Evolutionary conservation across 2,888 invertebrate species (phyloP).

Genomic region (Hecatera dysodea): DNA sequence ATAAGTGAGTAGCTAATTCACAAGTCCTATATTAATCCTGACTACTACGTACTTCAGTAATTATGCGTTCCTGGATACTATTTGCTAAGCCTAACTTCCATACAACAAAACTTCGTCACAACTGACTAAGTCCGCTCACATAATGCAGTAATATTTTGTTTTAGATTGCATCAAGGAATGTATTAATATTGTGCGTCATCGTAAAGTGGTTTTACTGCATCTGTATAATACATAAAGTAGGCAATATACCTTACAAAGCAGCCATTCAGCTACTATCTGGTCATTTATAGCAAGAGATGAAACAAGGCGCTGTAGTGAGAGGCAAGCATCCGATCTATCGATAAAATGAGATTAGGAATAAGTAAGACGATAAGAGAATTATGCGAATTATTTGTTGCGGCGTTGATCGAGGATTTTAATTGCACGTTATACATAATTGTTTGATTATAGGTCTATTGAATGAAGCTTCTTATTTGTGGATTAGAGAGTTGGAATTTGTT

Average conservation of each 20-base stretch:
- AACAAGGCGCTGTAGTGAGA: constrained; percentile 82
- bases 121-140: constrained; percentile 28
- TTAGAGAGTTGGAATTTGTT: neutral
- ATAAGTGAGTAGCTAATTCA: neutral
- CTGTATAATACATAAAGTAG: constrained; percentile 87
- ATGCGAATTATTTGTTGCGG: constrained; percentile 40
- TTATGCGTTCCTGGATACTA: neutral
- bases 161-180: constrained; percentile 57
- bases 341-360: constrained; percentile 66
- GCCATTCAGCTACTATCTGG: constrained; percentile 88
- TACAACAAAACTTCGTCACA: constrained; percentile 7
- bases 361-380: constrained; percentile 33
- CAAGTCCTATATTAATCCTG: no score
- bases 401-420: constrained; percentile 20
- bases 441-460: neutral
- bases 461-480: neutral
- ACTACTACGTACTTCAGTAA: no score
- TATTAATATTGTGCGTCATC: constrained; percentile 72
- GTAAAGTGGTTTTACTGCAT: constrained; percentile 81
- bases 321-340: constrained; percentile 67
- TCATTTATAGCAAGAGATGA: constrained; percentile 88
- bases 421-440: constrained; percentile 4
- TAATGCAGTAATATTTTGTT: constrained; percentile 50
- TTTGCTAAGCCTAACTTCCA: neutral
- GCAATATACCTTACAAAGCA: constrained; percentile 87